Evolutionary conservation across 2,888 invertebrate genomes (phyloP), one percentile per base, ranked within the genome.

Genomic region (Polydrusus cervinus): DNA sequence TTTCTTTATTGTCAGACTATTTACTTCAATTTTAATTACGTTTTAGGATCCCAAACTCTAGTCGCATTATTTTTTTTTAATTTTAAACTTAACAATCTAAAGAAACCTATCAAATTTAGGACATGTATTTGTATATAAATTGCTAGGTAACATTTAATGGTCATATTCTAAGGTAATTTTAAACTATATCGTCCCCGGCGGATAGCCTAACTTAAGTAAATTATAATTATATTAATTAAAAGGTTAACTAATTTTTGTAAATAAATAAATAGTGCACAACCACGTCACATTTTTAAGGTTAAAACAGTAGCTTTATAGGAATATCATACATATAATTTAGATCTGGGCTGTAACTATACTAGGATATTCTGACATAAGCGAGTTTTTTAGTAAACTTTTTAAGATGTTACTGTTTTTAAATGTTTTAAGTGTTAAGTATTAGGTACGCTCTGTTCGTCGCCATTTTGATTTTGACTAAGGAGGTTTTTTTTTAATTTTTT

Each of bases 181-280:
- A 49, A 30, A 49, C 64, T 47, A 34, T n/a, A 49, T 11, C 38
- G 30, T n/a, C 20, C 47, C 65, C 66, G 40, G 40, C 11, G 18
- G 66, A 66, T 40, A 34, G 66, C 47, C 40, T 53, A 38, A 53
- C 66, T 66, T 66, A 53, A 66, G 20, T 66, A 66, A 66, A 66
- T 66, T 66, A 66, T 70, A 69, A 49, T 68, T 69, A 16, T 60
- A 60, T 69, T 60, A 45, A 60, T 64, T 71, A 73, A 67, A 67
- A 62, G 30, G 62, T 14, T 66, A 53, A 74, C 45, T 60, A 68
- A 62, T 75, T 75, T 71, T 43, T 75, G 70, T 76, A 76, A 64
- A 74, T 76, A 75, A 75, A 65, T 66, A 62, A 75, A 80, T 80
- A 84, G 82, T 83, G 80, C 84, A 83, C 84, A 85, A 84, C 84